Evolutionary conservation across 2,888 invertebrate genomes (phyloP).

Genomic region (Thumatha senex): DNA sequence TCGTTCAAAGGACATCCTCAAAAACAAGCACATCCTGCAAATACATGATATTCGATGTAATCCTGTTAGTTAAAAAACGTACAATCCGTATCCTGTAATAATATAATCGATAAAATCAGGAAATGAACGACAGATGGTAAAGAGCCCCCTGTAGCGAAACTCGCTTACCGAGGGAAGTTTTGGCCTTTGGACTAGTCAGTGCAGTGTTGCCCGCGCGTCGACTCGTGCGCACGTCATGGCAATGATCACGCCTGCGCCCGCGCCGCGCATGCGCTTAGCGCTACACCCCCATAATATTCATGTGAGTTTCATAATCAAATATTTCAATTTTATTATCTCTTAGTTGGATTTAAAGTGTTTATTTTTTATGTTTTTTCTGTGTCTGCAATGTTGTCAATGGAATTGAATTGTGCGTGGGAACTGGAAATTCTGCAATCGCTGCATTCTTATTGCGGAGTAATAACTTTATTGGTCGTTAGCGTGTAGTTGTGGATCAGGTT

Average conservation of each 20-base stretch:
- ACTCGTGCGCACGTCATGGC: conserved; percentile 45
- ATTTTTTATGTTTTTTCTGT: conserved; percentile 12
- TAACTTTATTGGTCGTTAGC: conserved; percentile 44
- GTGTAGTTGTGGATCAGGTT: conserved; percentile 5
- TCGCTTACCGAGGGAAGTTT: conserved; percentile 8
- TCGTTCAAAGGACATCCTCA: conserved; percentile 13
- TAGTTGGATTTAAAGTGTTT: not conserved
- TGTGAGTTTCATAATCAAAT: conserved; percentile 54
- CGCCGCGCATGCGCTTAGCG: conserved; percentile 69
- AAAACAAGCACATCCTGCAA: conserved; percentile 11
- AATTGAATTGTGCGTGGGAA: conserved; percentile 55
- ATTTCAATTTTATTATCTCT: not conserved
- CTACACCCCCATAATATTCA: conserved; percentile 76
- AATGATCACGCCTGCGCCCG: conserved; percentile 64
- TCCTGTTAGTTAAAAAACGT: conserved; percentile 11
- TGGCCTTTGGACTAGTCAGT: not conserved
- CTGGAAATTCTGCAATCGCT: conserved; percentile 71
- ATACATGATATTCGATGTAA: conserved; percentile 5
- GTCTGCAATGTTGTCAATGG: conserved; percentile 17
- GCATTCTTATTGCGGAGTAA: conserved; percentile 61
- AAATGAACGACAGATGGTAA: conserved; percentile 32
- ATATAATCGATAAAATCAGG: conserved; percentile 29
- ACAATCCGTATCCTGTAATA: conserved; percentile 14
- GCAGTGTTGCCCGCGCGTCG: conserved; percentile 41
- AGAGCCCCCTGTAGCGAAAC: conserved; percentile 26